Evolutionary conservation across 2,113 vertebrate species (phyloP).

Genomic region (Pungitius pungitius): DNA sequence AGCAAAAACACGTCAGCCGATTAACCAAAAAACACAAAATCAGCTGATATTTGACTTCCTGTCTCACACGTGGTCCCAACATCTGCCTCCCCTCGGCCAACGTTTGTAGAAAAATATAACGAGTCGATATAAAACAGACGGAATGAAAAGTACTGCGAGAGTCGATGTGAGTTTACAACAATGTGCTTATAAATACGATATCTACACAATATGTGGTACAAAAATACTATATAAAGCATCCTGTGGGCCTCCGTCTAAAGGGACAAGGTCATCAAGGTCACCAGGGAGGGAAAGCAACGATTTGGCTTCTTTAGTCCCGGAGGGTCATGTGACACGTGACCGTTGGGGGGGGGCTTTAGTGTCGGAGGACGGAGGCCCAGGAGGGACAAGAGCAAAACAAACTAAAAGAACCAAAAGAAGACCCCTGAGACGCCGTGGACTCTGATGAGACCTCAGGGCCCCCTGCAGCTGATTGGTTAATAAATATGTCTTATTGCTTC

Average conservation of each 20-base stretch:
- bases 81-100: constrained; percentile 25
- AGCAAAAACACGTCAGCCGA: constrained; percentile 22
- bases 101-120: constrained; percentile 85
- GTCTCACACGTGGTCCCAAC: constrained; percentile 26
- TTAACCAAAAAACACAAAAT: background rate
- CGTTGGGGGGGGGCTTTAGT: background rate
- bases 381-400: background rate
- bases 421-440: background rate
- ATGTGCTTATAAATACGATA: constrained; percentile 92
- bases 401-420: background rate
- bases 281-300: constrained; percentile 63
- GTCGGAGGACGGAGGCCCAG: background rate
- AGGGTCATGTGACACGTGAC: constrained; percentile 10
- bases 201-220: constrained; percentile 89
- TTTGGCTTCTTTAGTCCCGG: constrained; percentile 64
- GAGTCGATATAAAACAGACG: constrained; percentile 81
- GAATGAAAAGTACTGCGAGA: constrained; percentile 87
- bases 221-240: constrained; percentile 87
- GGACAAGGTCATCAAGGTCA: no score
- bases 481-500: constrained; percentile 55
- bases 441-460: background rate
- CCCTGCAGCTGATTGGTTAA: background rate
- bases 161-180: constrained; percentile 88
- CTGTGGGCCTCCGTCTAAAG: constrained; percentile 78
- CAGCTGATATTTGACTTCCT: constrained; percentile 3